A percentile compares a stretch with the other conserved stretches of the same genome.
Evolutionary conservation across 37 sponge, comb jelly and placozoan species (phyloP).

Genomic region (Lycopodina hypogea): DNA sequence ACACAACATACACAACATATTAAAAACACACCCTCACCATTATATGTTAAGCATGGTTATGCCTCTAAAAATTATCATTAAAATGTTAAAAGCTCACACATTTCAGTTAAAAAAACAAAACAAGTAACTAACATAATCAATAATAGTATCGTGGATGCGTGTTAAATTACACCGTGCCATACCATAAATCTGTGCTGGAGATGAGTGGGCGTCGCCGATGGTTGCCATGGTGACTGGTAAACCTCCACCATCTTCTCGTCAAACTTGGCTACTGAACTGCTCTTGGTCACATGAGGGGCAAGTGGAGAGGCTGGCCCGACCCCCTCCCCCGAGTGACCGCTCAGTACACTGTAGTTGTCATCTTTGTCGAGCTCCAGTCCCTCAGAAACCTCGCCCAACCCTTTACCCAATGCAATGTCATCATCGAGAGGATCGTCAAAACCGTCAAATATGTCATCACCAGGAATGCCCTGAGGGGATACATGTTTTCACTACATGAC

Average conservation of each 20-base stretch:
- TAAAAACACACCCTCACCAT: too few species aligned
- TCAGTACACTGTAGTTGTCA: background rate
- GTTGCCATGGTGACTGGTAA: constrained; percentile 45
- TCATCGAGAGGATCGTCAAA: constrained; percentile 15
- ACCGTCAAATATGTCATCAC: constrained; percentile 41
- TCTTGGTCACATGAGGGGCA: background rate
- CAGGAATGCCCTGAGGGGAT: constrained; percentile 41
- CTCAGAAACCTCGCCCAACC: background rate
- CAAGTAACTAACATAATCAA: background rate
- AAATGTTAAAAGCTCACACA: background rate
- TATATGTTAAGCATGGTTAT: too few species aligned
- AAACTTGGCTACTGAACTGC: constrained; percentile 3
- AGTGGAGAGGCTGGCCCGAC: background rate
- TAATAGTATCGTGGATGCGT: background rate
- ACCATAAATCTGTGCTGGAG: constrained; percentile 56
- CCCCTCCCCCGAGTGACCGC: too few species aligned
- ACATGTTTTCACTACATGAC: too few species aligned
- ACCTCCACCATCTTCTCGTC: constrained; percentile 39
- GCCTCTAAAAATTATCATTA: background rate
- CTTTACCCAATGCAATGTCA: background rate
- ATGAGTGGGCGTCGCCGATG: constrained; percentile 45
- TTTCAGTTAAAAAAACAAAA: background rate
- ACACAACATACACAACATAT: too few species aligned
- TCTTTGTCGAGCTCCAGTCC: background rate
- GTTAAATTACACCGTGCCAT: background rate